Conservation (phyloP, 2,888 invertebrate species). For the Rhodophaea formosa region DNA sequence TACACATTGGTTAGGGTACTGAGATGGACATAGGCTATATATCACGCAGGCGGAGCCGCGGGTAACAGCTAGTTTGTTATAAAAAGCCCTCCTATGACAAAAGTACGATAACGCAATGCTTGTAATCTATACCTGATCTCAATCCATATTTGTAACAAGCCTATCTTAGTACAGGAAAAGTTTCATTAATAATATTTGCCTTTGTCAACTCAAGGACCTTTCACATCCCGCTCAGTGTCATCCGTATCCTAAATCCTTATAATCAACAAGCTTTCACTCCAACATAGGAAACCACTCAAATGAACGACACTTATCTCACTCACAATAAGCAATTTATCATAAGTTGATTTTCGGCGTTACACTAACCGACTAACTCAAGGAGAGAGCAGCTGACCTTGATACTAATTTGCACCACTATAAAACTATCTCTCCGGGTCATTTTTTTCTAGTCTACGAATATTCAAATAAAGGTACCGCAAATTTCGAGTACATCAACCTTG, state of each 20-base stretch:
- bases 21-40: too few species aligned
- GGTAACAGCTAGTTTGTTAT: too few species aligned
- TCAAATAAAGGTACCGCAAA: slow-evolving; percentile 77
- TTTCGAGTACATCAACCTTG: slow-evolving; percentile 77
- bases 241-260: slow-evolving; percentile 57
- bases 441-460: slow-evolving; percentile 69
- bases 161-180: too few species aligned
- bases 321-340: slow-evolving; percentile 79
- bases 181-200: neutral
- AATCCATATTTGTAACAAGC: too few species aligned
- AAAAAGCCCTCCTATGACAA: too few species aligned
- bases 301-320: slow-evolving; percentile 69
- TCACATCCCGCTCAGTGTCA: slow-evolving; percentile 33
- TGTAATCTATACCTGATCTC: too few species aligned
- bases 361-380: slow-evolving; percentile 75
- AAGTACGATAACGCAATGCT: too few species aligned
- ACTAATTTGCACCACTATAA: slow-evolving; percentile 66
- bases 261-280: slow-evolving; percentile 63
- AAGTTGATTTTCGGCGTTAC: slow-evolving; percentile 74
- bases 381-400: slow-evolving; percentile 76
- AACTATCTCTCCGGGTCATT: slow-evolving; percentile 69
- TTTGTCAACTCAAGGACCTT: neutral
- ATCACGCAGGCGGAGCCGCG: too few species aligned
- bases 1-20: too few species aligned
- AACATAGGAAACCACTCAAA: slow-evolving; percentile 75